phyloP scores from a whole-genome alignment of 2,113 vertebrate genomes.

The Pseudorectes ferrugineus region DNA sequence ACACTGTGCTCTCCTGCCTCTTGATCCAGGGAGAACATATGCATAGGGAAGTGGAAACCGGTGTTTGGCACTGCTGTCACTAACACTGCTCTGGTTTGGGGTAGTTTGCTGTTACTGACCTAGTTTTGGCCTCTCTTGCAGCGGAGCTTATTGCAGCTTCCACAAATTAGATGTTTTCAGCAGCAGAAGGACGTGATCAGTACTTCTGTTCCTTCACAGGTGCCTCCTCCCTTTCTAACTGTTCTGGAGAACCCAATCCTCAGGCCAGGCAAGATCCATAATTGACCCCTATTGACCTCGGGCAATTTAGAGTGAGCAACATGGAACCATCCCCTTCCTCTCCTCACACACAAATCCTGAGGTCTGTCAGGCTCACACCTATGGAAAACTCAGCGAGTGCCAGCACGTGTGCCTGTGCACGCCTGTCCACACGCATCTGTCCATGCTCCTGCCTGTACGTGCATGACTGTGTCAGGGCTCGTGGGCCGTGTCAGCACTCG shows the following conservation, averaged over 20 bases:
- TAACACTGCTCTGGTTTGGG: neutral
- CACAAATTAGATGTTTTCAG: neutral
- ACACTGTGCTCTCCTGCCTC: neutral
- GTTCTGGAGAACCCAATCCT: neutral
- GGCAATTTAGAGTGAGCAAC: neutral
- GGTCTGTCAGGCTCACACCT: neutral
- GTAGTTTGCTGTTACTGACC: neutral
- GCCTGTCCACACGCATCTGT: neutral
- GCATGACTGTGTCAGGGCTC: neutral
- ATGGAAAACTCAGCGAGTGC: neutral
- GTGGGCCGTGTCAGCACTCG: neutral
- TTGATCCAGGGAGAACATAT: neutral
- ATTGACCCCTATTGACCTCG: neutral
- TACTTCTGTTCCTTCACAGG: neutral
- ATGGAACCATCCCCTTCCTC: neutral
- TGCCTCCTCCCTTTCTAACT: neutral
- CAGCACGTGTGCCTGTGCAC: neutral
- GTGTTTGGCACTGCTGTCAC: neutral
- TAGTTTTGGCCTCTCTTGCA: neutral
- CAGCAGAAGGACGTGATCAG: neutral
- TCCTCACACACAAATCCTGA: neutral
- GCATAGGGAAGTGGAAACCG: rapidly evolving
- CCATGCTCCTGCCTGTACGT: neutral
- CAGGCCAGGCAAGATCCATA: neutral
- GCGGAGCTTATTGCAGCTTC: neutral